Conservation (phyloP, 2,113 vertebrate genomes). For the Mormyrus iriodes region DNA sequence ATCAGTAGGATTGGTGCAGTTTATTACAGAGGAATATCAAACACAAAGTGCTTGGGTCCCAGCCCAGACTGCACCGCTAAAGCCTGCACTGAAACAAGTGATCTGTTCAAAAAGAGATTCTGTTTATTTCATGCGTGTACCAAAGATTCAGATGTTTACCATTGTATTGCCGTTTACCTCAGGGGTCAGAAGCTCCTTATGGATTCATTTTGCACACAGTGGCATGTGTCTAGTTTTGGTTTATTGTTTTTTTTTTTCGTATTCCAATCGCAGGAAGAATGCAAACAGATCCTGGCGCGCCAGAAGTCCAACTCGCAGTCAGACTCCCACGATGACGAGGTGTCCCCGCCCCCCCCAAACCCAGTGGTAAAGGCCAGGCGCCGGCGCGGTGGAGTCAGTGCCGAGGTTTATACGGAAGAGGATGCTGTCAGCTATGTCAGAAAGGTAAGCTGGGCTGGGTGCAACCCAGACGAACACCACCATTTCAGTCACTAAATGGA, state of each 20-base stretch:
- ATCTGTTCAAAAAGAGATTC: not conserved
- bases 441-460: constrained; percentile 67
- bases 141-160: not conserved
- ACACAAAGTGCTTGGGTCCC: not conserved
- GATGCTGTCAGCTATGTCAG: constrained; percentile 93
- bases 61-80: not conserved
- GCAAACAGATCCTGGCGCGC: constrained; percentile 84
- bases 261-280: constrained; percentile 77
- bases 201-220: not conserved
- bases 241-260: not conserved
- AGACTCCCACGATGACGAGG: constrained; percentile 86
- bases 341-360: constrained; percentile 84
- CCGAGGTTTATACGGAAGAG: constrained; percentile 94
- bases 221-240: not conserved
- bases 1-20: not conserved
- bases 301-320: constrained; percentile 93
- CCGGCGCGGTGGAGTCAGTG: constrained; percentile 86
- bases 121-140: not conserved
- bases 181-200: not conserved
- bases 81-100: not conserved
- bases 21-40: not conserved
- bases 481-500: not conserved
- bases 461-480: not conserved
- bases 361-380: constrained; percentile 83
- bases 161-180: not conserved